Base-by-base conservation (phyloP, 2,797 vertebrate species). In the Melanotaenia trifasciata region DNA sequence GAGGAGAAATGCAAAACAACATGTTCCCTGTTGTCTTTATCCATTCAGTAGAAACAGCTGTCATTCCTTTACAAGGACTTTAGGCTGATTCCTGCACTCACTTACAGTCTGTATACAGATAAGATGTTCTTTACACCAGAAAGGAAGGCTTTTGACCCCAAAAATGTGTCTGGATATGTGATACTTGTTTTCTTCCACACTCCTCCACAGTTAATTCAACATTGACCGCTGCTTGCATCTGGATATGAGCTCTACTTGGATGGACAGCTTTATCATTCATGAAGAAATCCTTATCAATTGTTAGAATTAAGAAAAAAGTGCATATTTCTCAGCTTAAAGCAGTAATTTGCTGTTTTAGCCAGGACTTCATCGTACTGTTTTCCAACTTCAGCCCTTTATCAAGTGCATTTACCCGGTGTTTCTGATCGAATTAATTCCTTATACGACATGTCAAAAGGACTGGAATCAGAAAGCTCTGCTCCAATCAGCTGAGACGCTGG, bases 371-470 rank as follows among this genome's bases (percentile, higher is more conserved):
- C 3, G 8, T 58, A 33, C 8, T 35, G 50, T 63, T 64, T 60
- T 70, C 47, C 43, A 45, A 20, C 43, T 45, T 45, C 18, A 53
- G 50, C 50, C 50, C 12, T 54, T 6, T 28, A 54, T 28, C 22
- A 28, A 67, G 16, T 56, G 64, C 59, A 36, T 62, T 63, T 71
- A 45, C 30, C 53, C 40, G 64, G 28, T 64, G 79, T 62, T 51
- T 35, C 22, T 22, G 47, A 53, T 67, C 22, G 45, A 57, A 76
- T 72, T 79, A 57, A 18, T 51, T 77, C 70, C 83, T 78, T 59
- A 60, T 83, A 64, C 72, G 62, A 70, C 1, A 12, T 33, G 74
- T 69, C 67, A 67, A 64, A 79, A 18, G 10, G 32, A 50, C 24
- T 38, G 47, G 36, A 73, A 63, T 70, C 67, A 47, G 63, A 36